phyloP scores from a whole-genome alignment of 2,797 vertebrate genomes.

The Chanos chanos region DNA sequence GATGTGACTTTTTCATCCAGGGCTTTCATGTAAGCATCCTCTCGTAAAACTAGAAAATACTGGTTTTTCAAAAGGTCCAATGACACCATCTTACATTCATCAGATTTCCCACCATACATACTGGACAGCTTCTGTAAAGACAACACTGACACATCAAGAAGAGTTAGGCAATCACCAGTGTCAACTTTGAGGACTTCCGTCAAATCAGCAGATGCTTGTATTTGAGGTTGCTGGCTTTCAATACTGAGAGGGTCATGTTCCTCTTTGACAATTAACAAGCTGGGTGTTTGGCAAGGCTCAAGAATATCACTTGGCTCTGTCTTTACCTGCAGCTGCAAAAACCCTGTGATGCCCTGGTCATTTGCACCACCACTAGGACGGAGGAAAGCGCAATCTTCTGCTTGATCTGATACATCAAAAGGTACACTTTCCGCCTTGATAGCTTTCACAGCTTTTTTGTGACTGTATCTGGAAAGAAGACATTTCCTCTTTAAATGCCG shows the following conservation, averaged over 20 bases:
- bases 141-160: conserved; percentile 69
- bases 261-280: conserved; percentile 13
- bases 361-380: too few species aligned
- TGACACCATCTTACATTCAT: conserved; percentile 53
- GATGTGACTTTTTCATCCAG: conserved; percentile 57
- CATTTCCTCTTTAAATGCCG: conserved; percentile 49
- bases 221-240: not conserved
- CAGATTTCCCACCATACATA: conserved; percentile 53
- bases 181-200: conserved; percentile 18
- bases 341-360: too few species aligned
- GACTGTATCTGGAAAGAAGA: conserved; percentile 9
- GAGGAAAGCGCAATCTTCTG: not conserved
- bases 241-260: conserved; percentile 1
- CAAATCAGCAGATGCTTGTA: not conserved
- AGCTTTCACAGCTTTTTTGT: not conserved
- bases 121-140: conserved; percentile 67
- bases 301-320: not conserved
- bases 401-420: not conserved
- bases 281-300: not conserved
- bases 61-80: conserved; percentile 70
- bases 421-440: conserved; percentile 33
- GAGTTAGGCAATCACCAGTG: conserved; percentile 49
- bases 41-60: conserved; percentile 60
- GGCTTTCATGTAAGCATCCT: conserved; percentile 57
- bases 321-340: too few species aligned